Evolutionary conservation across 30 jellyfish, hydroid and myxozoan genomes (phyloP).

Genomic region (Hydractinia echinata): DNA sequence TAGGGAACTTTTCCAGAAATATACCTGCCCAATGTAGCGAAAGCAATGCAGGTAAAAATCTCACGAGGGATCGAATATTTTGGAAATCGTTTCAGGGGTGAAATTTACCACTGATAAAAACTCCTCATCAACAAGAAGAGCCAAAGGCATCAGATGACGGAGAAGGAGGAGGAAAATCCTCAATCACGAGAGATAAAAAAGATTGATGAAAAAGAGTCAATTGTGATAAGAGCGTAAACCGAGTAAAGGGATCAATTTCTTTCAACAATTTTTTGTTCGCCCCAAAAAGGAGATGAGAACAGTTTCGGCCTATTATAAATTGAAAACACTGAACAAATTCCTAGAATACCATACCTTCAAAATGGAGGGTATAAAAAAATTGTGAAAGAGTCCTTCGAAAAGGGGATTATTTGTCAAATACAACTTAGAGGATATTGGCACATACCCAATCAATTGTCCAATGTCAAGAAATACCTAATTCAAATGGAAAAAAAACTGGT

Average conservation of each 20-base stretch:
- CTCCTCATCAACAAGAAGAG: background rate
- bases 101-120: background rate
- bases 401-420: background rate
- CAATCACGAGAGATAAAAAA: background rate
- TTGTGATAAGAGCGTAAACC: background rate
- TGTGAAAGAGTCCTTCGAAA: background rate
- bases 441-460: background rate
- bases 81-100: too few species aligned
- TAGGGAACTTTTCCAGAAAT: too few species aligned
- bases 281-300: slow-evolving; percentile 3
- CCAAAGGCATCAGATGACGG: background rate
- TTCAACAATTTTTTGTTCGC: slow-evolving; percentile 7
- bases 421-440: background rate
- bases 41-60: background rate
- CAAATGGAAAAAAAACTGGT: background rate
- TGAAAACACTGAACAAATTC: background rate
- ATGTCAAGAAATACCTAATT: too few species aligned
- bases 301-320: background rate
- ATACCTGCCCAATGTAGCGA: too few species aligned
- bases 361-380: background rate
- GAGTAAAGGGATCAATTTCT: background rate
- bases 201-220: slow-evolving; percentile 4
- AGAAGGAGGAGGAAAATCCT: background rate
- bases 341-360: background rate
- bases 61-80: too few species aligned